These are phyloP conservation scores for Mustela lutreola DNA, from an alignment of 2,113 vertebrate species.

Conservation along the genomic window DNA sequence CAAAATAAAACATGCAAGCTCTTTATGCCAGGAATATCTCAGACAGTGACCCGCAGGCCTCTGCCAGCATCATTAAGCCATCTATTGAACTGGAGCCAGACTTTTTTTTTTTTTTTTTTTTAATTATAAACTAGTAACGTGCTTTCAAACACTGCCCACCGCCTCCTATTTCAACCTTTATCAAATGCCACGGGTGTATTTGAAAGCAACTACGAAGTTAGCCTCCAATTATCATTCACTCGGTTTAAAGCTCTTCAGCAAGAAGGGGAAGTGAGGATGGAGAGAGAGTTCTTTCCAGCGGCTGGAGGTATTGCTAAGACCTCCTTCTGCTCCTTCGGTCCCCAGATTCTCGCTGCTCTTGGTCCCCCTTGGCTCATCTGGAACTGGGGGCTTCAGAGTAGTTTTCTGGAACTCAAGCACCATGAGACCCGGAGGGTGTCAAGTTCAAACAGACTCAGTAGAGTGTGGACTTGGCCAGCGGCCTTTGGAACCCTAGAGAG, in stretches of 20 bases:
- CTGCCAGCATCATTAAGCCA: neutral
- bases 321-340: neutral
- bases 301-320: neutral
- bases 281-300: neutral
- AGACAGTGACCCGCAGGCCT: neutral
- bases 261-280: neutral
- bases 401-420: neutral
- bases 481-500: neutral
- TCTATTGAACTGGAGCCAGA: neutral
- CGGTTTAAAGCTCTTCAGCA: neutral
- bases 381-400: neutral
- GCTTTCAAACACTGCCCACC: neutral
- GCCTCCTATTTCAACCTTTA: neutral
- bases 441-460: neutral
- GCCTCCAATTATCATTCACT: neutral
- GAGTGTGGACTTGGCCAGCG: neutral
- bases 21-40: neutral
- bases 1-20: conserved; percentile 43
- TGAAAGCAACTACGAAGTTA: neutral
- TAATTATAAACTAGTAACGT: neutral
- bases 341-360: neutral
- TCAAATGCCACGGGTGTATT: neutral
- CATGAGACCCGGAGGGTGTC: neutral
- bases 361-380: accelerated
- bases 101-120: neutral